Evolutionary conservation across 2,888 invertebrate species (phyloP), one percentile per base, ranked within the genome.

Genomic region (Pandemis heparana): DNA sequence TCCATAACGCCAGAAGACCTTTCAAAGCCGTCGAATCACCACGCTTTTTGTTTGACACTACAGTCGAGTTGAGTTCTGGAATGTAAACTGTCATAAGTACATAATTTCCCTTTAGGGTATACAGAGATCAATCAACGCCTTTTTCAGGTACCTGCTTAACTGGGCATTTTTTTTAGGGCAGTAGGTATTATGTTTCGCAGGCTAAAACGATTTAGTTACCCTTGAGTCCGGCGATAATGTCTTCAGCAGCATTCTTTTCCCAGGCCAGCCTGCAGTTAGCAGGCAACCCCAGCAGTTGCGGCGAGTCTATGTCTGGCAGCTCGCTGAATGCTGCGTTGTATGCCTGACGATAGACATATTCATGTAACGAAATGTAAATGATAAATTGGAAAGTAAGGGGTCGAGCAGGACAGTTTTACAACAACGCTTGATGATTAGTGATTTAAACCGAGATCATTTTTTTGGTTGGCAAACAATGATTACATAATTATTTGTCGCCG

Each of bases 251-350:
- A 71, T 96, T 96, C 78, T 96, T 95, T 87, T 98, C 98, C 96
- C 97, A 97, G 9, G 98, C 97, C 68, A 97, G 94, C 77, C 98
- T 96, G 75, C 98, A 97, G 87, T 99, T 99, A 68, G 96, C 96
- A 0, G 99, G 97, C 64, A 99, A 92, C 4, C 98, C 98, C 82
- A 98, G 97, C 81, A 97, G 95, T 7, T 95, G 94, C 0, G 98
- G 97, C 14, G 95, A 92, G 86, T 98, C 98, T 68, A 95, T 94
- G 76, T 97, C 96, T 0, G 97, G 96, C 61, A 98, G 89, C 41
- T 95, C 94, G 67, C 96, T 96, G 71, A 98, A 95, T 0, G 95
- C 91, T 9, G 95, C 94, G 5, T 96, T 81, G 81, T 96, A 96
- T 67, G 97, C 97, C 96, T 97, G 88, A 32, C 18, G 43, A 12